phyloP scores from a whole-genome alignment of 1,140 invertebrate species.

The Caenorhabditis inopinata region DNA sequence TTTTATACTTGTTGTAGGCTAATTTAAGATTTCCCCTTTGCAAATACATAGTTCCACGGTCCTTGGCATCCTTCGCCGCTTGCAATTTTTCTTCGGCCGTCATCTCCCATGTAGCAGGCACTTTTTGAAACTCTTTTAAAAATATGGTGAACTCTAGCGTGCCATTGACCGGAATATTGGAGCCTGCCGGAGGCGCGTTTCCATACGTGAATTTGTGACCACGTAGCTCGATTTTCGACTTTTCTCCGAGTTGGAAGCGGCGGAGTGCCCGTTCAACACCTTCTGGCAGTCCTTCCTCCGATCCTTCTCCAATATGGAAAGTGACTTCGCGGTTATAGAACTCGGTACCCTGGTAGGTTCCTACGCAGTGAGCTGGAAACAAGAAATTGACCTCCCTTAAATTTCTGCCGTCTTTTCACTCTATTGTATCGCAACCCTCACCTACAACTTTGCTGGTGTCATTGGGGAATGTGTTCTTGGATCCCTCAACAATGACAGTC shows the following conservation, averaged over 20 bases:
- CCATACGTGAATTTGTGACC: slow-evolving; percentile 45
- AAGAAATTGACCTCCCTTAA: too few species aligned
- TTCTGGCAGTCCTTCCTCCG: slow-evolving; percentile 42
- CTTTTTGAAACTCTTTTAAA: slow-evolving; percentile 79
- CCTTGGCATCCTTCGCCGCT: slow-evolving; percentile 80
- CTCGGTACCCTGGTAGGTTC: slow-evolving; percentile 26
- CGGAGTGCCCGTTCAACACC: slow-evolving; percentile 44
- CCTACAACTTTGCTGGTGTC: slow-evolving; percentile 31
- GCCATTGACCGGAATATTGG: slow-evolving; percentile 35
- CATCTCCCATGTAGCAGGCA: slow-evolving; percentile 80
- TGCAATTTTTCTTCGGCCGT: slow-evolving; percentile 78
- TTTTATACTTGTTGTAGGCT: slow-evolving; percentile 86
- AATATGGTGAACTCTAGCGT: slow-evolving; percentile 41
- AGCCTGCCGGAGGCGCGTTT: slow-evolving; percentile 29
- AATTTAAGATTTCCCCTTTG: slow-evolving; percentile 77
- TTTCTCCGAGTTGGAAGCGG: slow-evolving; percentile 38
- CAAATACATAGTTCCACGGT: slow-evolving; percentile 87
- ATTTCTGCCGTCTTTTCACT: too few species aligned
- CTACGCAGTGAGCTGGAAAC: slow-evolving; percentile 36
- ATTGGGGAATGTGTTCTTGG: slow-evolving; percentile 39
- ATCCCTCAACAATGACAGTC: slow-evolving; percentile 35
- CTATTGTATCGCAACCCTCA: too few species aligned
- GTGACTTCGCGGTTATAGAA: slow-evolving; percentile 38
- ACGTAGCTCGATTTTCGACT: slow-evolving; percentile 38
- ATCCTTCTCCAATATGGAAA: slow-evolving; percentile 38